Conservation (phyloP, 2,888 invertebrate species). For the Pammene fasciana region DNA sequence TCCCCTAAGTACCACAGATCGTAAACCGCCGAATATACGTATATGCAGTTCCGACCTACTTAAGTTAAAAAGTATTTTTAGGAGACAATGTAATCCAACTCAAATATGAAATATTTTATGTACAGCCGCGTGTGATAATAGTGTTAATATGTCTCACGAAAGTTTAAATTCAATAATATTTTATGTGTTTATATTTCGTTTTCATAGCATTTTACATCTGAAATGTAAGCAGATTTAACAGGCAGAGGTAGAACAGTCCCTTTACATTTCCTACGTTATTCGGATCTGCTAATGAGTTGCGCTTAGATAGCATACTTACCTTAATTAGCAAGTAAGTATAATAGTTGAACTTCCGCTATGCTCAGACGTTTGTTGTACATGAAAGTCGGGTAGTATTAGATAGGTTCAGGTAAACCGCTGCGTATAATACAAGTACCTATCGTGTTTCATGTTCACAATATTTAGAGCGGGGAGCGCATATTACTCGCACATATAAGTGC, state of each 20-base stretch:
- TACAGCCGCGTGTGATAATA: too few relatives aligned
- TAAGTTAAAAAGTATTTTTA: neutral
- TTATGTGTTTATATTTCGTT: too few relatives aligned
- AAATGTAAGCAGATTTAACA: too few relatives aligned
- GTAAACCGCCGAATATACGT: conserved; percentile 3
- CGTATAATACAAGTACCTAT: conserved; percentile 17
- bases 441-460: conserved; percentile 19
- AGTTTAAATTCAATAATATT: too few relatives aligned
- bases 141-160: too few relatives aligned
- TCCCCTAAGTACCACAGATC: neutral
- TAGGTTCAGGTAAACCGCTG: conserved; percentile 21
- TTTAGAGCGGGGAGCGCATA: conserved; percentile 41
- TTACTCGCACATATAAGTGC: conserved; percentile 44
- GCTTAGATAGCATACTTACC: neutral
- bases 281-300: neutral
- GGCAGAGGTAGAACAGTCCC: neutral
- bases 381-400: neutral
- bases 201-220: too few relatives aligned
- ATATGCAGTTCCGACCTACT: neutral
- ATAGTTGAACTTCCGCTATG: neutral
- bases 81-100: too few relatives aligned
- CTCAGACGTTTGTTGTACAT: neutral
- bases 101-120: too few relatives aligned
- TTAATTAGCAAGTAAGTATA: neutral
- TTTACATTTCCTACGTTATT: neutral